Evolutionary conservation across 1,140 invertebrate genomes (phyloP).

Genomic region (Achroia grisella): DNA sequence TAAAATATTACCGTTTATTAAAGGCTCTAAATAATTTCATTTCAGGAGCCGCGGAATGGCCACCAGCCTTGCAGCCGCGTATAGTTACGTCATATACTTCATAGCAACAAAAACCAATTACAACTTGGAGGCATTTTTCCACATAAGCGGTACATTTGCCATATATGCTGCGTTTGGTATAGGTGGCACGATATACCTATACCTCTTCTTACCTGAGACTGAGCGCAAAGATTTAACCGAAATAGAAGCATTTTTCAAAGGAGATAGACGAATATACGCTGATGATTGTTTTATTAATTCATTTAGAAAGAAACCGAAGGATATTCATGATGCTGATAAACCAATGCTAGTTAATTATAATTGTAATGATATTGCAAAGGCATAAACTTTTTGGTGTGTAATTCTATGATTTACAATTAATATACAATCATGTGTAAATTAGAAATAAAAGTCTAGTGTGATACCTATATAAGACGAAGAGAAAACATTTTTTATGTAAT

Average conservation of each 20-base stretch:
- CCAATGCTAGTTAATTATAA: constrained; percentile 55
- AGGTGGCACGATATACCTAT: constrained; percentile 76
- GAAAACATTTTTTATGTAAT: too few relatives aligned
- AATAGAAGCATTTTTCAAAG: constrained; percentile 75
- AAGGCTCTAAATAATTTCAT: constrained; percentile 9
- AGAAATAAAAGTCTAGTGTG: too few relatives aligned
- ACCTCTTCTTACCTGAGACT: constrained; percentile 84
- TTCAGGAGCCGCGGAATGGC: constrained; percentile 75
- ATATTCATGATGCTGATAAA: constrained; percentile 26
- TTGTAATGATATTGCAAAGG: not conserved
- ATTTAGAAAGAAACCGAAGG: constrained; percentile 37
- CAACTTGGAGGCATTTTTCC: constrained; percentile 69
- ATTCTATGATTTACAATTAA: not conserved
- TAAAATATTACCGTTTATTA: too few relatives aligned
- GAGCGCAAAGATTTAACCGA: constrained; percentile 84
- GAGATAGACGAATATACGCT: constrained; percentile 52
- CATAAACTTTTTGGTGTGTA: not conserved
- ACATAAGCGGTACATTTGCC: constrained; percentile 76
- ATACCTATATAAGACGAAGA: too few relatives aligned
- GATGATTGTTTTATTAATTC: constrained; percentile 58
- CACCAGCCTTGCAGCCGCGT: constrained; percentile 73
- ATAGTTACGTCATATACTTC: constrained; percentile 76
- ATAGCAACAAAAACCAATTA: constrained; percentile 78
- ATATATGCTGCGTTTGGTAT: constrained; percentile 75
- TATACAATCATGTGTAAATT: too few relatives aligned